Base-by-base conservation (phyloP, 2,797 vertebrate species). In the Pseudomugil tenellus region DNA sequence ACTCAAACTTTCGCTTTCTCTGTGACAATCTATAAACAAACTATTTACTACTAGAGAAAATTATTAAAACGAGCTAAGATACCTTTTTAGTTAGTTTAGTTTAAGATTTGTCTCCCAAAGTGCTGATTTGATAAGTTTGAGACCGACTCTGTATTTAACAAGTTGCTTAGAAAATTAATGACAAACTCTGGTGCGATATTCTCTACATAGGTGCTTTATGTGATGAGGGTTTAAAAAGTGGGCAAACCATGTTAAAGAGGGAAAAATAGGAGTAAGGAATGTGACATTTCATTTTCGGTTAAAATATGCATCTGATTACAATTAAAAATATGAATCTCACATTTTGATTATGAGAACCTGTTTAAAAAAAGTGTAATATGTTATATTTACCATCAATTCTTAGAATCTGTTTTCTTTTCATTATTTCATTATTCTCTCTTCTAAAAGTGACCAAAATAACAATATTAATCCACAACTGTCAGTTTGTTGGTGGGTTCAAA, bases 401-500 rank as follows among this genome's bases (percentile, higher is more conserved):
- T 4, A 0, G 7, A 32, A 48, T 72, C 3, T 56, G 14, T 59
- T 68, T 59, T 35, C 12, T 19, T 66, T 41, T 37, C 8, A 6
- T 37, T 32, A 12, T 46, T 46, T 46, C 19, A 9, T 43, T 59
- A 49, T 1, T n/a, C 58, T 58, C 0, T 53, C 54, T 52, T 63
- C 13, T 55, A 16, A 75, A 77, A 56, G 16, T 16, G 26, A 41
- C 6, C 63, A 63, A 65, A 55, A 1, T 12, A 12, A 55, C 23
- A 48, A 70, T 69, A 56, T 58, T 67, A 66, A n/a, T 70, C 74
- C 85, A 93, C 83, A 84, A 87, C 89, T 94, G 94, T 95, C 93
- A 93, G 90, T 95, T 92, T 92, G 91, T 92, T 95, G 93, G 94
- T 92, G 82, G 84, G 81, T 74, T 83, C 77, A 6, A 59, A 91